Base-by-base conservation (phyloP, 2,797 vertebrate species). In the Sebastes dallii region DNA sequence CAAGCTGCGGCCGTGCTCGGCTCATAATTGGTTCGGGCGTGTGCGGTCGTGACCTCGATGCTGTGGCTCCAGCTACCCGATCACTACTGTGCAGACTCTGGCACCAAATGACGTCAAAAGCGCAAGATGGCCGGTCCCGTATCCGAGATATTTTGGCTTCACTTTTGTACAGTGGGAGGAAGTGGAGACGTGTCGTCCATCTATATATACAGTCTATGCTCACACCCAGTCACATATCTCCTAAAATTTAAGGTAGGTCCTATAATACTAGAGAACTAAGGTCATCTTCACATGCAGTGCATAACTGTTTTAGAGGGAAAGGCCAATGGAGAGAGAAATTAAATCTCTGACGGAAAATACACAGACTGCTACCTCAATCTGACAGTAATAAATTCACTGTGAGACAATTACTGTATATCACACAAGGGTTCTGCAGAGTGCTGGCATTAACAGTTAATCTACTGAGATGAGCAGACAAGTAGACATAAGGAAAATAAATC, bases 361-460 rank as follows among this genome's bases (percentile, higher is more conserved):
- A 80, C 50, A 65, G 69, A 74, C 71, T 42, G 29, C 61, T 60
- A 39, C 50, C 5, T 0, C 24, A 66, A 70, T 56, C 61, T 34
- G 56, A 75, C 55, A 52, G 54, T 36, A 75, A 34, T 70, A 78
- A 56, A 74, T 79, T 77, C 22, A 83, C 72, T 62, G 42, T 8
- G 60, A 80, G 62, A 76, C 69, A 82, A 78, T 75, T 61, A 36
- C 67, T 56, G 56, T 36, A 25, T 27, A 56, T 77, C 69, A n/a
- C 30, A 55, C 25, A n/a, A n/a, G 32, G 20, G 25, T 32, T 71
- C 42, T 36, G 24, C 54, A 55, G 12, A 78, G 22, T 12, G 50
- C 32, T 65, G 75, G 55, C 50, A 69, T 75, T 36, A 62, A 39
- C 13, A 18, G 30, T 50, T 72, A 76, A 75, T 82, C 36, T 39